Evolutionary conservation across 2,797 vertebrate genomes (phyloP).

Genomic region (Schizopygopsis pylzovi): DNA sequence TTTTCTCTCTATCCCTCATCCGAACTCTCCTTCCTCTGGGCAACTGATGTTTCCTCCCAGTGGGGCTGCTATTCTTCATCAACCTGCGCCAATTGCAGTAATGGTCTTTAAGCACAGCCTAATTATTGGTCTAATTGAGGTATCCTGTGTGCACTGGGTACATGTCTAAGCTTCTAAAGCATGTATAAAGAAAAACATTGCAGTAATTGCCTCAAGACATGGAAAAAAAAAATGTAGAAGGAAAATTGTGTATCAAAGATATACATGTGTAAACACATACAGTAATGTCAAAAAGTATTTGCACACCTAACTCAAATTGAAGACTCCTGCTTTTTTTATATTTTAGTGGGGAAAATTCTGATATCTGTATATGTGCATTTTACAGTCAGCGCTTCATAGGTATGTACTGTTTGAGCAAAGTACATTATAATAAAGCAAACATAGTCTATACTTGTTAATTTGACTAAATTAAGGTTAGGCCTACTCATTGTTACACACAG

Average conservation of each 20-base stretch:
- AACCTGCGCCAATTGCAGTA: slow-evolving; percentile 54
- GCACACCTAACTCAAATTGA: neutral
- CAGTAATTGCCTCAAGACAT: slow-evolving; percentile 46
- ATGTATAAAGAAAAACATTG: slow-evolving; percentile 47
- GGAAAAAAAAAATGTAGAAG: slow-evolving; percentile 18
- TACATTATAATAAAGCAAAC: neutral
- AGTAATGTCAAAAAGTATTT: neutral
- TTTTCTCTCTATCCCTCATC: slow-evolving; percentile 31
- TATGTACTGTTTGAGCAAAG: neutral
- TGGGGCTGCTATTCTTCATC: slow-evolving; percentile 53
- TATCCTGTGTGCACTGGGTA: slow-evolving; percentile 44
- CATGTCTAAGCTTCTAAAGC: slow-evolving; percentile 45
- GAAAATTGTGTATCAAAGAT: slow-evolving; percentile 39
- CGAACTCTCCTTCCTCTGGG: neutral
- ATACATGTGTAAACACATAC: slow-evolving; percentile 13
- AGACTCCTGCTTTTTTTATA: neutral
- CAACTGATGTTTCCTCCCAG: slow-evolving; percentile 45
- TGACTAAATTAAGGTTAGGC: neutral
- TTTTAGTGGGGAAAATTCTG: neutral
- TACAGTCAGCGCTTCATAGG: neutral
- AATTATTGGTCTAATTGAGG: slow-evolving; percentile 64
- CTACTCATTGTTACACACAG: neutral
- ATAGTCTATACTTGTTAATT: neutral
- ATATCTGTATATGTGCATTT: neutral
- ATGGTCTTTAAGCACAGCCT: slow-evolving; percentile 58